Conservation (phyloP, 2,888 invertebrate genomes). For the Pogonocherus hispidulus region DNA sequence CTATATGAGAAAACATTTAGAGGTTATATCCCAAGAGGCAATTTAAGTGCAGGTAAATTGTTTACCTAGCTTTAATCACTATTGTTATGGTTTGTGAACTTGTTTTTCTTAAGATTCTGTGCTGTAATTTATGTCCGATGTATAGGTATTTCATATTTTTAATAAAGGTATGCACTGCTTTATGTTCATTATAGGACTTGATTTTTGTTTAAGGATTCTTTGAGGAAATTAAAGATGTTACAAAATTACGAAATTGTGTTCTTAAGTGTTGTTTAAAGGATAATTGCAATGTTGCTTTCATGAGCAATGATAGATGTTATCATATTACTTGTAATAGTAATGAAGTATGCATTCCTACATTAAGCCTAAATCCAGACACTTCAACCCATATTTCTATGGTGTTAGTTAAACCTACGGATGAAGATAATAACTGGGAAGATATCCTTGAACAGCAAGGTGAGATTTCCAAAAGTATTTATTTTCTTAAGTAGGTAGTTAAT, state of each 20-base stretch:
- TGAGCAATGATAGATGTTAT: slow-evolving; percentile 82
- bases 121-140: no score
- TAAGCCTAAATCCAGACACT: slow-evolving; percentile 72
- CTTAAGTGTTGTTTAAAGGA: slow-evolving; percentile 77
- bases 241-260: slow-evolving; percentile 76
- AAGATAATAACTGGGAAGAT: slow-evolving; percentile 69
- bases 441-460: slow-evolving; percentile 61
- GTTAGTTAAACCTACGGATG: slow-evolving; percentile 79
- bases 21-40: slow-evolving; percentile 64
- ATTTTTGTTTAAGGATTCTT: slow-evolving; percentile 64
- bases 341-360: slow-evolving; percentile 79
- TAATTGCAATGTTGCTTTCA: slow-evolving; percentile 84
- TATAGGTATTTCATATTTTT: no score
- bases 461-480: no score
- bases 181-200: no score
- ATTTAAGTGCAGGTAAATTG: slow-evolving; percentile 62
- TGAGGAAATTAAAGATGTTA: slow-evolving; percentile 71
- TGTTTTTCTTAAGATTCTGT: no score
- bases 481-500: no score
- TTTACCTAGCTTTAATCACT: no score
- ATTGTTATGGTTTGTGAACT: no score
- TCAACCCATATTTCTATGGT: slow-evolving; percentile 81
- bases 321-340: slow-evolving; percentile 81
- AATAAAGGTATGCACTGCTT: no score
- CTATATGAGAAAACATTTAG: slow-evolving; percentile 61